phyloP scores from a whole-genome alignment of 2,888 invertebrate genomes.

The Cheilosia vulpina region DNA sequence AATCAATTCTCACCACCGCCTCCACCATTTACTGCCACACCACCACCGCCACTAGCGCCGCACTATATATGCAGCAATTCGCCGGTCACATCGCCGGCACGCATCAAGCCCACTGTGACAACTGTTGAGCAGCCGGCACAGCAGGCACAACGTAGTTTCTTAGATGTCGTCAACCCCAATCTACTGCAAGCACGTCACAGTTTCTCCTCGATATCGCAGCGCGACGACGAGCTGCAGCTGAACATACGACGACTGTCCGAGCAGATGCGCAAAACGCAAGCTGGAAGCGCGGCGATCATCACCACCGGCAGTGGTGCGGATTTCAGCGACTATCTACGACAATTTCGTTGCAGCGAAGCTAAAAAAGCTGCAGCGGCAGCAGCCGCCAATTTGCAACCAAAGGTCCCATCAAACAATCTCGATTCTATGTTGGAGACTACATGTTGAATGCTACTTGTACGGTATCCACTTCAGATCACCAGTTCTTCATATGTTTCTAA shows the following conservation, averaged over 20 bases:
- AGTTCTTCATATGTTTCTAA: conserved; percentile 21
- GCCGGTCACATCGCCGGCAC: conserved; percentile 63
- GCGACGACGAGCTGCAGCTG: conserved; percentile 81
- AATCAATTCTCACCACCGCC: conserved; percentile 76
- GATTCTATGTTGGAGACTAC: conserved; percentile 83
- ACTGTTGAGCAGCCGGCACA: conserved; percentile 66
- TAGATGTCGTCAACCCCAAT: conserved; percentile 79
- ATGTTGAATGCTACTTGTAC: conserved; percentile 77
- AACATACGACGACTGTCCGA: conserved; percentile 82
- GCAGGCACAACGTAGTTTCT: conserved; percentile 76
- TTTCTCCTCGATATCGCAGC: conserved; percentile 80
- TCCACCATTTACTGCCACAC: conserved; percentile 70
- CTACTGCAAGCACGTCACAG: conserved; percentile 81
- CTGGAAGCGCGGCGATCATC: conserved; percentile 71
- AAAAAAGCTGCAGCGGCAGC: conserved; percentile 76
- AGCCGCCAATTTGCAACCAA: conserved; percentile 61
- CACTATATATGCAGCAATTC: conserved; percentile 75
- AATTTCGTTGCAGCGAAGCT: conserved; percentile 78
- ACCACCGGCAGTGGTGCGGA: conserved; percentile 77
- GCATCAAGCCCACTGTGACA: conserved; percentile 77
- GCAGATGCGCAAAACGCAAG: conserved; percentile 78
- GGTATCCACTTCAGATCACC: conserved; percentile 40
- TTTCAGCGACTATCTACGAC: conserved; percentile 78
- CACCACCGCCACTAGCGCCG: conserved; percentile 55
- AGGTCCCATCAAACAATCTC: conserved; percentile 77